Evolutionary conservation across 2,113 vertebrate genomes (phyloP), one percentile per base, ranked within the genome.

Genomic region (Plectropomus leopardus): DNA sequence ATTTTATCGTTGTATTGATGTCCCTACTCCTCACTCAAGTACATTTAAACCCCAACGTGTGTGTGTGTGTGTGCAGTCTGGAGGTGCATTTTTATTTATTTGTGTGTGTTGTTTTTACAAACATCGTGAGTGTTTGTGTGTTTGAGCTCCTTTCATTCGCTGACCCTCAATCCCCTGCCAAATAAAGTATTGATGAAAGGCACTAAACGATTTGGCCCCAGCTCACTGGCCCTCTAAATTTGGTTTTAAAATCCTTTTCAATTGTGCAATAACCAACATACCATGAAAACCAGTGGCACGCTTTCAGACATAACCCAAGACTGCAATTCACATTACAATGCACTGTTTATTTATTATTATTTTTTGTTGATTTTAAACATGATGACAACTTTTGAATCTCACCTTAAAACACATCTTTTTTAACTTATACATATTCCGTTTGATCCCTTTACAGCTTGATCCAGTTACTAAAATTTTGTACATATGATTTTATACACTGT

Each of bases 121-220:
- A 84, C 72, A 60, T 68, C 45, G 44, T 57, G 24, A 11, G 15
- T 34, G 23, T 59, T 5, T 73, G 26, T 76, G 32, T 77, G 66
- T 80, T 78, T 75, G 21, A 21, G 53, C 76, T 79, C 28, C 40
- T 83, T 88, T 86, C 78, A 76, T 70, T 75, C 61, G 34, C 50
- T 48, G 61, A 74, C 72, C 71, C 59, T 67, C 47, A 72, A 13
- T 72, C 87, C 73, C 70, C 57, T 64, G 59, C 16, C 50, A 65
- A 88, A 91, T 93, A 28, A 92, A 94, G 80, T 87, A 92, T 92
- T 89, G 79, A 93, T 91, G 89, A 87, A 80, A 85, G 79, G 71
- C 64, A 47, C 65, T 82, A 86, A 89, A 88, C 51, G 61, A 82
- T 86, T 90, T 86, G 83, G 73, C 78, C 50, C 36, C 9, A 55